Evolutionary conservation across 2,797 vertebrate genomes (phyloP).

Genomic region (Catamblyrhynchus diadema): DNA sequence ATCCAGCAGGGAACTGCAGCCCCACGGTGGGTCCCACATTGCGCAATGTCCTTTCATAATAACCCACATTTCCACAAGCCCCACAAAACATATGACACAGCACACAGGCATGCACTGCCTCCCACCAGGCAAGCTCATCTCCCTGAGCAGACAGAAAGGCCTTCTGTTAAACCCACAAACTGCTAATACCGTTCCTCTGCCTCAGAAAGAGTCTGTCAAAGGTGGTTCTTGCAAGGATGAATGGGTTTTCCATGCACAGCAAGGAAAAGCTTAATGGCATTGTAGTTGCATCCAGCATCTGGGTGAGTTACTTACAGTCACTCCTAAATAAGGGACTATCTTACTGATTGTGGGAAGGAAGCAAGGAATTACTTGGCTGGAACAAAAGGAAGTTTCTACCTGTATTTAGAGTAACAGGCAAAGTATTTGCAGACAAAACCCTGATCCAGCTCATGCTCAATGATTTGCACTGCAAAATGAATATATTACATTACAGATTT

Average conservation of each 20-base stretch:
- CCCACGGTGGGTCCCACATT: accelerated
- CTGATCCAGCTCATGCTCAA: not conserved
- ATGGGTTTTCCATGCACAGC: not conserved
- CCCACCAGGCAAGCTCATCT: not conserved
- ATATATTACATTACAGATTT: not conserved
- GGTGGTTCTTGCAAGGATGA: not conserved
- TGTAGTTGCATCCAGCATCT: not conserved
- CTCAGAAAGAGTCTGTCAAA: not conserved
- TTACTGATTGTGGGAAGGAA: not conserved
- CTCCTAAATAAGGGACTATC: not conserved
- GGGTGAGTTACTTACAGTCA: not conserved
- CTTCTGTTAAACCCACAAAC: not conserved
- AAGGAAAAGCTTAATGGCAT: not conserved
- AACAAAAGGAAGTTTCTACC: not conserved
- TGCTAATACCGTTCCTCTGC: not conserved
- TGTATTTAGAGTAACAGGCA: not conserved
- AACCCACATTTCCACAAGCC: not conserved
- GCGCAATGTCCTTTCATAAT: not conserved
- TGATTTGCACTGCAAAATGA: not conserved
- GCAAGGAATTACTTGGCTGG: not conserved
- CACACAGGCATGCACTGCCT: not conserved
- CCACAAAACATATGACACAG: not conserved
- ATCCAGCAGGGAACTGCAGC: not conserved
- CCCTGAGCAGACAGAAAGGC: not conserved
- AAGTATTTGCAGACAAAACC: not conserved